Evolutionary conservation across 2,797 vertebrate genomes (phyloP).

Genomic region (Nasua narica): DNA sequence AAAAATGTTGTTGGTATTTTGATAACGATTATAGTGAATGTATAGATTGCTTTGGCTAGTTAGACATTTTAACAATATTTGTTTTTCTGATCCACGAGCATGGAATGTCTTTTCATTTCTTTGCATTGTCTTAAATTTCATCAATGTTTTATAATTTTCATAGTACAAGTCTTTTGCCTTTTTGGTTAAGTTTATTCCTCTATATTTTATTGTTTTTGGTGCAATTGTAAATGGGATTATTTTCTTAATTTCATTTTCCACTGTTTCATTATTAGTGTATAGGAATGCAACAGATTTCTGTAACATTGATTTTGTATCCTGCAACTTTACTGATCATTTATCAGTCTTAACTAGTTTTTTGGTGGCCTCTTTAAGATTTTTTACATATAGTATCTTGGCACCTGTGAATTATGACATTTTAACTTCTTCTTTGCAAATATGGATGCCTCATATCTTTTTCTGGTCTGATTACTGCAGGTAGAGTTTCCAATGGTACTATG

Average conservation of each 20-base stretch:
- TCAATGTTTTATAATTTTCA: background rate
- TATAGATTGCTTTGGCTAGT: background rate
- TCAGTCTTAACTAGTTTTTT: background rate
- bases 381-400: background rate
- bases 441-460: background rate
- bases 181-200: background rate
- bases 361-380: background rate
- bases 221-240: no score
- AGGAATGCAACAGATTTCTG: background rate
- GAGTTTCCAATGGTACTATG: background rate
- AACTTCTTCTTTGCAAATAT: background rate
- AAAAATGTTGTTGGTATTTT: no score
- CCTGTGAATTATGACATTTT: background rate
- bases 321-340: background rate
- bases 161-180: background rate
- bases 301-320: background rate
- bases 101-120: background rate
- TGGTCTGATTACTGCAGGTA: background rate
- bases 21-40: background rate
- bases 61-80: background rate
- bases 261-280: background rate
- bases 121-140: background rate
- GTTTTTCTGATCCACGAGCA: background rate
- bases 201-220: background rate
- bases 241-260: background rate